Base-by-base conservation (phyloP, 2,797 vertebrate species). In the Gallinago nigripennis region DNA sequence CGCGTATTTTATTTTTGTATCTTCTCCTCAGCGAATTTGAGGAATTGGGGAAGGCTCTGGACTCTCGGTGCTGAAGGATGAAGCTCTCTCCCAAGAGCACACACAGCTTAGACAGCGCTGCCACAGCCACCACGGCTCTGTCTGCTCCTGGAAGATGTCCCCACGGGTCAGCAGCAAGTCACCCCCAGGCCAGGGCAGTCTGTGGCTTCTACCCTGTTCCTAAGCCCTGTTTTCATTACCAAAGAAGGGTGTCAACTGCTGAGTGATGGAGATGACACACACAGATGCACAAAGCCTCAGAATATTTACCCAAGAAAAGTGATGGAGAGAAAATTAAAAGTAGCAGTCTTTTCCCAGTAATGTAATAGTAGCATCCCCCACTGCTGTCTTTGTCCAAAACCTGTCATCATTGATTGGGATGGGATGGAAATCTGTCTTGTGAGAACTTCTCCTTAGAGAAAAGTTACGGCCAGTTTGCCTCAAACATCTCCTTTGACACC, bases 1-100 rank as follows among this genome's bases (percentile, higher is more conserved):
- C 37, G 4, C 77, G 76, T 65, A 84, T 94, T 95, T 94, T 82
- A 57, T 76, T 95, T 96, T 85, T 65, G 12, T 90, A 21, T 57
- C 50, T 70, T 79, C 56, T 75, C 50, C 77, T 88, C 18, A 41
- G 58, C 20, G 77, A 75, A 82, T 91, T 92, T 72, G 77, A 86
- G 72, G 68, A 50, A 31, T 0, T 7, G 35, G 11, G 41, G 72
- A 91, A 71, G 45, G 53, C 13, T 23, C 23, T 31, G 27, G 53
- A 63, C 37, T 33, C 66, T 23, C 69, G 39, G 56, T 7, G 2
- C 68, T 50, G n/a, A 63, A 65, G 28, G 33, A 31, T 39, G 33
- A 53, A 70, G 48, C 37, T 60, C 31, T 73, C 25, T 48, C 54
- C 54, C 61, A 82, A n/a, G 43, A 56, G 45, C 81, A 50, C 1